phyloP scores from a whole-genome alignment of 2,888 invertebrate species.

The Drosophila meridionalis region DNA sequence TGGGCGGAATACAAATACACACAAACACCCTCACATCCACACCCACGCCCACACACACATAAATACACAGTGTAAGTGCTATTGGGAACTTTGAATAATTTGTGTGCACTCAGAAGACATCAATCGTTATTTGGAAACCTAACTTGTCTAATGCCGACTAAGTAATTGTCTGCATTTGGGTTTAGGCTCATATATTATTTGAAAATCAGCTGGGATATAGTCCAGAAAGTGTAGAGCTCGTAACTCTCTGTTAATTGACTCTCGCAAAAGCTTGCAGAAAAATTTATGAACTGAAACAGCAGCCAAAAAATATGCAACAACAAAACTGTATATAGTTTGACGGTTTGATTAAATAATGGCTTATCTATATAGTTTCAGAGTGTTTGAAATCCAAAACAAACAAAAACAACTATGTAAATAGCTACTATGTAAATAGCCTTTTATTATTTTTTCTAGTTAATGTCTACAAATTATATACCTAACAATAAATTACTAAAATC shows the following conservation, averaged over 20 bases:
- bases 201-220: neutral
- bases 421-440: too few relatives aligned
- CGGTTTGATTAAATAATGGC: neutral
- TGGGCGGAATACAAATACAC: neutral
- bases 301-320: constrained; percentile 4
- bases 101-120: constrained; percentile 28
- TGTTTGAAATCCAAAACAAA: neutral
- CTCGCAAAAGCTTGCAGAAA: neutral
- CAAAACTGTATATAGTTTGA: neutral
- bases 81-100: constrained; percentile 36
- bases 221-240: neutral
- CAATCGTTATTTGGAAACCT: constrained; percentile 37
- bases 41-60: neutral
- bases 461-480: too few relatives aligned
- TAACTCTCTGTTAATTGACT: neutral
- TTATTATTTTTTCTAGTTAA: too few relatives aligned
- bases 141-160: constrained; percentile 32
- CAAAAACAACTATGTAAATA: too few relatives aligned
- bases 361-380: neutral
- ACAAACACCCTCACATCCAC: too few relatives aligned
- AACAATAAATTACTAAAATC: too few relatives aligned
- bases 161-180: constrained; percentile 12
- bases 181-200: constrained; percentile 5
- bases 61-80: constrained; percentile 10
- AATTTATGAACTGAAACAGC: neutral